Conservation (phyloP, 2,113 vertebrate species). For the Cariama cristata region DNA sequence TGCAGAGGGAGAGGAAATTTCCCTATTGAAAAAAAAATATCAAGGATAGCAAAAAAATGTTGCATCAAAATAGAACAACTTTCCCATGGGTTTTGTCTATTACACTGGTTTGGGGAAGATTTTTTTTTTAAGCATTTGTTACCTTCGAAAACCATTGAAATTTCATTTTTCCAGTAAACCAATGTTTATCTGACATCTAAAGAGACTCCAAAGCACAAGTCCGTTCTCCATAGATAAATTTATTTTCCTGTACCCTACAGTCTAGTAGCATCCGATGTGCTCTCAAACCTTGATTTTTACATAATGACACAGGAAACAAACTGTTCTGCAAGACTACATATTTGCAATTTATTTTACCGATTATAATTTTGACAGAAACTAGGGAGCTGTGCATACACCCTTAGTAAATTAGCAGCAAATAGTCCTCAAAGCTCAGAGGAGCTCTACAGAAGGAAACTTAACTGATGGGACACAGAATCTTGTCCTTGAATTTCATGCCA, state of each 20-base stretch:
- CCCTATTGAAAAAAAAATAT: neutral
- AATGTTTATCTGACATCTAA: neutral
- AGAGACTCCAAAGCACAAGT: neutral
- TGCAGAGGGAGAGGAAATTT: neutral
- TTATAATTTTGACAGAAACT: constrained; percentile 40
- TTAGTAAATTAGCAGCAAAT: neutral
- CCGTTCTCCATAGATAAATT: neutral
- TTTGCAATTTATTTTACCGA: constrained; percentile 20
- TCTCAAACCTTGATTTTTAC: neutral
- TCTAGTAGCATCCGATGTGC: neutral
- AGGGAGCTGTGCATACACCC: neutral
- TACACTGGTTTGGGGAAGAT: neutral
- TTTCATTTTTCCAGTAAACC: neutral
- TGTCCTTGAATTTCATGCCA: constrained; percentile 33
- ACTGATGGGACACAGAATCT: neutral
- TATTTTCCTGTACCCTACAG: neutral
- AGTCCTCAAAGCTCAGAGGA: constrained; percentile 14
- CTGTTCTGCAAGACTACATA: neutral
- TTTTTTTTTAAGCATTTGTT: neutral
- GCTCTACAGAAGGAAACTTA: neutral
- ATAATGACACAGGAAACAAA: neutral
- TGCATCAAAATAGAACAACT: neutral
- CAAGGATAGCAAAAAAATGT: neutral
- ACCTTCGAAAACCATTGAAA: neutral
- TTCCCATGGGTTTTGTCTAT: neutral